Base-by-base conservation (phyloP, 1,140 invertebrate genomes). In the Eufriesea mexicana region DNA sequence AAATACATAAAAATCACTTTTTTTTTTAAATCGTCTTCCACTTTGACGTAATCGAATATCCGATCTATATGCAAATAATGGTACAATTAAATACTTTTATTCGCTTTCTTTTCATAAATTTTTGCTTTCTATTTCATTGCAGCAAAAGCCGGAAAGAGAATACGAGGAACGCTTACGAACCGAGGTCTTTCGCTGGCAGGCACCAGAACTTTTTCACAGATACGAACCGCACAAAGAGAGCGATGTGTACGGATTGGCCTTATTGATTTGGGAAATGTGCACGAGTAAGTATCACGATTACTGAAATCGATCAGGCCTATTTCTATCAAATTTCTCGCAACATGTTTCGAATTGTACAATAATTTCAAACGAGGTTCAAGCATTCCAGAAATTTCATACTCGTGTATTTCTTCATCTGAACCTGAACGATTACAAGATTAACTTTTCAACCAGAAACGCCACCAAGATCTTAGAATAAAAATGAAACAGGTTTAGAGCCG, bases 201-300 rank as follows among this genome's bases (percentile, higher is more conserved):
- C 92, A 28, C 92, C 92, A 5, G 91, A 92, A 73, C 68, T 91
- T 28, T 90, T 89, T 47, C 67, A 54, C 23, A 75, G 85, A 55
- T 51, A 79, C 47, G 55, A 86, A 54, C 71, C 86, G 10, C 64
- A 79, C 10, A 88, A 79, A 78, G 84, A 87, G 20, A 90, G 72
- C 28, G 92, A 93, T 64, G 82, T 93, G 61, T 93, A 92, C 55
- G 88, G 91, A 12, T 77, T 93, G 16, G 64, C 89, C 16, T 78
- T 93, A 16, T 74, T 93, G 45, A 90, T 92, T 47, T 93, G 92
- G 92, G 92, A 93, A 90, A 92, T 92, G 87, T 90, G 90, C 61
- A 92, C 92, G 51, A 90, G 91, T 89, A 75, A 90, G 86, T 84
- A 20, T 59, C 49, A 16, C 55, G n/a, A 20, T 23, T 16, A 42